Base-by-base conservation (phyloP, 2,113 vertebrate species). In the Emydura subglobosa region DNA sequence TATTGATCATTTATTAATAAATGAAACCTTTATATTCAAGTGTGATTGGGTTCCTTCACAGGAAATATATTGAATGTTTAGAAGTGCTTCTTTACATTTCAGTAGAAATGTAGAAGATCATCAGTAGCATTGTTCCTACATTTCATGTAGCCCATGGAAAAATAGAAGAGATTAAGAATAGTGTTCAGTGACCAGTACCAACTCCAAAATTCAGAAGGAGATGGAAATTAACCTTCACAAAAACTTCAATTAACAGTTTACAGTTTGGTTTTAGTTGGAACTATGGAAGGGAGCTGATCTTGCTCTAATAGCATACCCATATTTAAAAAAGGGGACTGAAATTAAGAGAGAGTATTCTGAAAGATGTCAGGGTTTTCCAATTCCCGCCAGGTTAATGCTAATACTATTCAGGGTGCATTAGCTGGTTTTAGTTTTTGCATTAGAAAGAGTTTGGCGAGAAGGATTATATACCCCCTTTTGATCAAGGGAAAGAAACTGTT, bases 181-280 rank as follows among this genome's bases (percentile, higher is more conserved):
- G n/a, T 91, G 4, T 49, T 76, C 85, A 80, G 72, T 93, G 3
- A 44, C 61, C 65, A 82, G 27, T 44, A 89, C 42, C 74, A 49
- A 44, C 82, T 86, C 92, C 50, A 19, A 83, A 84, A 42, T 54
- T 93, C 44, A 86, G 6, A 90, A 76, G n/a, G 42, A 51, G 91
- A 42, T 13, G 72, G 82, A 79, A 83, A 25, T 2, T n/a, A 83
- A 47, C 47, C 47, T 51, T 95, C 91, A 95, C 39, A 88, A 76
- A 85, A 54, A 44, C n/a, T 92, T 93, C 85, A 96, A 49, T 0
- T 93, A 7, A n/a, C 91, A 39, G 82, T 88, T 96, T 90, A 21
- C 13, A 83, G 39, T 39, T 39, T 72, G n/a, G 10, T 3, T 5
- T 76, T 89, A 79, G 91, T 5, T 49, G 12, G 1, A 1, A 12